These are phyloP conservation scores for Ladona fulva DNA, from an alignment of 1,140 invertebrate species.

Conservation along the genomic window DNA sequence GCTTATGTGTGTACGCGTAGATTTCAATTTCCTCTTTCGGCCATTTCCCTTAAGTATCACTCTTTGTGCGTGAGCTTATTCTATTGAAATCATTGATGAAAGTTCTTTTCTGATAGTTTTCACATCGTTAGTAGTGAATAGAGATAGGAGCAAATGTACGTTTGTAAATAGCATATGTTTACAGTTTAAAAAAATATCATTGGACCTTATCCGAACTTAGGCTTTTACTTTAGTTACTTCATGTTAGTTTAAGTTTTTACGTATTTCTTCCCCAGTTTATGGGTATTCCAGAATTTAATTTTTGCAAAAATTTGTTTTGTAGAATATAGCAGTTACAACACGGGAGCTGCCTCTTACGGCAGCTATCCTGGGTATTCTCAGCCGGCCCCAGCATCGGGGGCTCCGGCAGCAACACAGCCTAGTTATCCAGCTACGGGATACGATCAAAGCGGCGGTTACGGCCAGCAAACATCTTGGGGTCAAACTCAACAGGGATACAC, in stretches of 20 bases:
- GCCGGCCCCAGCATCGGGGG: conserved; percentile 11
- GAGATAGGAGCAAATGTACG: neutral
- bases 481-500: conserved; percentile 12
- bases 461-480: conserved; percentile 14
- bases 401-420: conserved; percentile 5
- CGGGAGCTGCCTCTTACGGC: conserved; percentile 13
- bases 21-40: neutral
- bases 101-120: too few species aligned
- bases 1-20: neutral
- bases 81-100: too few species aligned
- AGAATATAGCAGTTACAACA: conserved; percentile 16
- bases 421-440: conserved; percentile 14
- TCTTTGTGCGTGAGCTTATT: too few species aligned
- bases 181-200: neutral
- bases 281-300: too few species aligned
- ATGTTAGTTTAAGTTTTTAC: neutral
- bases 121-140: neutral
- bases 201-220: neutral
- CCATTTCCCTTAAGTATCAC: neutral
- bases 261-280: too few species aligned
- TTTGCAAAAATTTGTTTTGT: neutral
- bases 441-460: conserved; percentile 12
- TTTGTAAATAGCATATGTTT: neutral
- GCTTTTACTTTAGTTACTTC: neutral
- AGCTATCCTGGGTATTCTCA: conserved; percentile 14